Evolutionary conservation across 2,113 vertebrate species (phyloP).

Genomic region (Tragelaphus imberbis): DNA sequence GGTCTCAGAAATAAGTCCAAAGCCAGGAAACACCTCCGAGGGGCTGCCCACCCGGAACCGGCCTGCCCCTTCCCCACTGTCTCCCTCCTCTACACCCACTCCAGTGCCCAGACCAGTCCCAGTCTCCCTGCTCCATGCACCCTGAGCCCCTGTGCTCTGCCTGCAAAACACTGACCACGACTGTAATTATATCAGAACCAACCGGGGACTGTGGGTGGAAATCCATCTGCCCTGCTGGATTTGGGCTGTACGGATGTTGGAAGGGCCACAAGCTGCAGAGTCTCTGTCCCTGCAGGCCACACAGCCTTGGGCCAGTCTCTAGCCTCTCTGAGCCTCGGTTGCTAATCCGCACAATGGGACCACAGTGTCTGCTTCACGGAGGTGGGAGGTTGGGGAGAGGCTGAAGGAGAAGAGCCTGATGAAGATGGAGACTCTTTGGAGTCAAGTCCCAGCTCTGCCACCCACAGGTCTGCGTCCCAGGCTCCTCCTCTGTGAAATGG

Average conservation of each 20-base stretch:
- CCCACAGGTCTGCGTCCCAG: neutral
- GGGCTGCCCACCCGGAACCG: neutral
- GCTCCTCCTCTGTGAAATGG: neutral
- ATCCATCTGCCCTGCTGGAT: neutral
- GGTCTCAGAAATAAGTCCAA: neutral
- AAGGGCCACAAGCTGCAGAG: neutral
- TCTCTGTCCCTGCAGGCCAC: fast-evolving
- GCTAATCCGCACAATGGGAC: neutral
- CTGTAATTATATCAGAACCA: neutral
- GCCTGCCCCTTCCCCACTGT: neutral
- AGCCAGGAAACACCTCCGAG: neutral
- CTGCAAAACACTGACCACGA: neutral
- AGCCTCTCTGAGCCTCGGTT: neutral
- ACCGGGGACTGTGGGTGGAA: fast-evolving
- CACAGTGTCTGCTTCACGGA: neutral
- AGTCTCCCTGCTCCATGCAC: fast-evolving
- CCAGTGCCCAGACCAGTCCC: neutral
- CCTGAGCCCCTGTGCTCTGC: neutral
- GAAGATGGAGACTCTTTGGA: neutral
- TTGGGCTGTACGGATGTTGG: neutral
- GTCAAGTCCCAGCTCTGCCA: neutral
- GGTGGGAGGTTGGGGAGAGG: neutral
- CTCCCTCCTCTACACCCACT: fast-evolving
- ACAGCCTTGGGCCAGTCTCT: neutral
- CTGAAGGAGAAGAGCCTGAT: too few relatives aligned